phyloP scores from a whole-genome alignment of 2,888 invertebrate species.

The Caenorhabditis wallacei region DNA sequence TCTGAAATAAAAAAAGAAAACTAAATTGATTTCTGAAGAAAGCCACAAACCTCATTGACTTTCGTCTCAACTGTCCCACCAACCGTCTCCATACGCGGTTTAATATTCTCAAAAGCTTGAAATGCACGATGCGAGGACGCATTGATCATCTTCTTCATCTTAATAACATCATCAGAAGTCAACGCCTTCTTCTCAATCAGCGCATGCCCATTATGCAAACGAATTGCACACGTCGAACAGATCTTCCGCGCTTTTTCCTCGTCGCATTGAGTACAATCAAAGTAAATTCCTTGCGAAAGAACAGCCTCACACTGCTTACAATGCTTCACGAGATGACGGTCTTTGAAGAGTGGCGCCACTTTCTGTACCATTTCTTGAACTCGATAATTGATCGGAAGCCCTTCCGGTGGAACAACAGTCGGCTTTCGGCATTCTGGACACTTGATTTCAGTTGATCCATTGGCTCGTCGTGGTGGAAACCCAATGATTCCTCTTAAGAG shows the following conservation, averaged over 20 bases:
- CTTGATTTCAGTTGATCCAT: conserved; percentile 48
- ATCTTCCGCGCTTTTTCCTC: conserved; percentile 27
- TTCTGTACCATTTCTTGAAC: conserved; percentile 61
- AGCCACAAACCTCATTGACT: conserved; percentile 3
- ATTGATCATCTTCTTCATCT: conserved; percentile 51
- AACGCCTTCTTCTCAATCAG: conserved; percentile 57
- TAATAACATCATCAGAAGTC: conserved; percentile 33
- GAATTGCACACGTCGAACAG: conserved; percentile 67
- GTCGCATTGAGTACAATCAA: conserved; percentile 44
- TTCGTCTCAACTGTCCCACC: conserved; percentile 27
- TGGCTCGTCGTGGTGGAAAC: conserved; percentile 4
- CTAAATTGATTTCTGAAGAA: background rate
- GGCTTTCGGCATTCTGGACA: conserved; percentile 72
- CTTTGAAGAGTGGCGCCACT: conserved; percentile 38
- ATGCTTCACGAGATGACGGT: conserved; percentile 29
- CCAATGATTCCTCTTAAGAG: conserved; percentile 32
- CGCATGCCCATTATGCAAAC: conserved; percentile 68
- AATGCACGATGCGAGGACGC: conserved; percentile 21
- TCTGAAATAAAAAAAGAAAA: too few species aligned
- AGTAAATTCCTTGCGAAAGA: conserved; percentile 52
- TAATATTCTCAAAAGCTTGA: conserved; percentile 40
- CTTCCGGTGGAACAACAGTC: conserved; percentile 64
- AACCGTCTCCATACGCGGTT: conserved; percentile 9
- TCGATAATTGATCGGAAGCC: conserved; percentile 65
- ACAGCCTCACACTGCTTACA: conserved; percentile 33